A percentile compares a stretch with the other conserved stretches of the same genome.
Conservation (phyloP, 2,113 vertebrate genomes). For the Albula goreensis region DNA sequence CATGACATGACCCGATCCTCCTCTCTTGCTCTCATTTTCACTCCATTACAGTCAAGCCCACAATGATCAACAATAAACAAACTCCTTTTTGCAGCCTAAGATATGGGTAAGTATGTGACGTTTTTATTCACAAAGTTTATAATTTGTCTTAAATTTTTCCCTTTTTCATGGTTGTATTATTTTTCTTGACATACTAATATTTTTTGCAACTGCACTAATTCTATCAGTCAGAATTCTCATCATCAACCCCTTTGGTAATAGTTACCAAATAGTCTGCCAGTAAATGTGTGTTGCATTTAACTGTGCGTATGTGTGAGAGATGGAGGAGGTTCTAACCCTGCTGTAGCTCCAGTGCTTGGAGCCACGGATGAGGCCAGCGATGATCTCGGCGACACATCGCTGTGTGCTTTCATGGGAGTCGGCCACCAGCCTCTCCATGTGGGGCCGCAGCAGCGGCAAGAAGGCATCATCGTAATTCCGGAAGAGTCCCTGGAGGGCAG, state of each 20-base stretch:
- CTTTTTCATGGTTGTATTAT: too few species aligned
- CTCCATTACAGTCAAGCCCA: neutral
- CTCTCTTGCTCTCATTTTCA: too few species aligned
- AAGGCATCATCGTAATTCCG: slow-evolving; percentile 90
- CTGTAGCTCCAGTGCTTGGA: slow-evolving; percentile 94
- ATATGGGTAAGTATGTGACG: neutral
- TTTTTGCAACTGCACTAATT: too few species aligned
- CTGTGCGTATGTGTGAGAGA: slow-evolving; percentile 11
- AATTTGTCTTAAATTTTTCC: too few species aligned
- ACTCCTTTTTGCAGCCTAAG: neutral
- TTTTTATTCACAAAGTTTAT: too few species aligned
- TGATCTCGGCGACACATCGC: slow-evolving; percentile 92
- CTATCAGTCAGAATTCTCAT: too few species aligned
- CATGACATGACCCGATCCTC: too few species aligned
- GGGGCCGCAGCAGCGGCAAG: slow-evolving; percentile 82
- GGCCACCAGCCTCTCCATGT: slow-evolving; percentile 85
- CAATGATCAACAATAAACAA: neutral
- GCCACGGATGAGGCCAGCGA: slow-evolving; percentile 92
- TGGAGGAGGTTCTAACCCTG: slow-evolving; percentile 71
- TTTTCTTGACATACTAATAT: too few species aligned
- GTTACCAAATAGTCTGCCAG: neutral
- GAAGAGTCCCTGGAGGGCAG: slow-evolving; percentile 82
- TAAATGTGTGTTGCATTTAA: neutral
- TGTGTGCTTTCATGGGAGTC: slow-evolving; percentile 95
- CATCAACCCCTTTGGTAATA: too few species aligned